Evolutionary conservation across 92 coral and sea anemone genomes (phyloP).

Genomic region (Porites lobata): DNA sequence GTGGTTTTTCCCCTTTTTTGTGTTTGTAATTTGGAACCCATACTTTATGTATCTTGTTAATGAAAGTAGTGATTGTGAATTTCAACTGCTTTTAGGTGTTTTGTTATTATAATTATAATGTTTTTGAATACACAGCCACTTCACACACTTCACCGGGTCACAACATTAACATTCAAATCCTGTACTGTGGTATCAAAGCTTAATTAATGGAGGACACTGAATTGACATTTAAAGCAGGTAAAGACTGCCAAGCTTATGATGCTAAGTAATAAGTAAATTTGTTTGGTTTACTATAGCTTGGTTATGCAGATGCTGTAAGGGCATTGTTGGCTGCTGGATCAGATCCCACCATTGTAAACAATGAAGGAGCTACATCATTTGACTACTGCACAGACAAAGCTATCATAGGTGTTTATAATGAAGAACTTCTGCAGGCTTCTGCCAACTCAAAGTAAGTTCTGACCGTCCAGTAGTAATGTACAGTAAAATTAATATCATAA

Average conservation of each 20-base stretch:
- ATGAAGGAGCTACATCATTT: slow-evolving; percentile 96
- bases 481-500: too few species aligned
- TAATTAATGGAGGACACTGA: not conserved
- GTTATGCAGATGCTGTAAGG: slow-evolving; percentile 90
- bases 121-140: too few species aligned
- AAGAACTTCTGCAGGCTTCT: slow-evolving; percentile 93
- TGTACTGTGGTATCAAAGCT: too few species aligned
- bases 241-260: not conserved
- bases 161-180: not conserved
- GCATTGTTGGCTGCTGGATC: slow-evolving; percentile 96
- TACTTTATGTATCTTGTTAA: too few species aligned
- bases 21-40: too few species aligned
- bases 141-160: not conserved
- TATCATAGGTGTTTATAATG: slow-evolving; percentile 91
- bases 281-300: slow-evolving; percentile 60
- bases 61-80: too few species aligned
- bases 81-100: too few species aligned
- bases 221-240: not conserved
- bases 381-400: slow-evolving; percentile 93
- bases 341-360: slow-evolving; percentile 93
- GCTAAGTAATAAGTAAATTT: too few species aligned
- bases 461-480: not conserved
- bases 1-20: too few species aligned
- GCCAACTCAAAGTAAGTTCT: slow-evolving; percentile 91
- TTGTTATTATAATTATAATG: too few species aligned